Conservation (phyloP, 2,888 invertebrate genomes). For the Alsophila aescularia region DNA sequence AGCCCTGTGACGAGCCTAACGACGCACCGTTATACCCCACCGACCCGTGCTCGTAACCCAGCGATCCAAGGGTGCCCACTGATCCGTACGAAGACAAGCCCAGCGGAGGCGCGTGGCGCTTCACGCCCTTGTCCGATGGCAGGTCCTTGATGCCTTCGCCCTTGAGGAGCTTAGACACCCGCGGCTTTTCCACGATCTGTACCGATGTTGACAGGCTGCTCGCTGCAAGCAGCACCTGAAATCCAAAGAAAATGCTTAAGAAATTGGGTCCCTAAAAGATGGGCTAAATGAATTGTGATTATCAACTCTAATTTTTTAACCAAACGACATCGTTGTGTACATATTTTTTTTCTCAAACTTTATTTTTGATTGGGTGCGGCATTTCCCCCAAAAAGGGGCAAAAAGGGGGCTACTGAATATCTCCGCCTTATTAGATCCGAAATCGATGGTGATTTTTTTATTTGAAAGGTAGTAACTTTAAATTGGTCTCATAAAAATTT, state of each 20-base stretch:
- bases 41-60: constrained; percentile 6
- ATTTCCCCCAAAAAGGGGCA: no score
- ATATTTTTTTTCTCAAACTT: no score
- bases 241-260: constrained; percentile 17
- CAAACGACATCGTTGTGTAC: no score
- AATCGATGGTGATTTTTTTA: no score
- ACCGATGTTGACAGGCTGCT: constrained; percentile 67
- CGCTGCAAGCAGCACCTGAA: constrained; percentile 71
- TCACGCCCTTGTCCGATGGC: constrained; percentile 63
- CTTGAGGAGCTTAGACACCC: constrained; percentile 66
- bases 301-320: no score
- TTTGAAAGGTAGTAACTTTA: no score
- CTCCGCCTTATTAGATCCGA: no score
- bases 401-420: no score
- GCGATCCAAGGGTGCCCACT: constrained; percentile 4
- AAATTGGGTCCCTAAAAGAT: not conserved
- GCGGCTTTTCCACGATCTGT: constrained; percentile 57
- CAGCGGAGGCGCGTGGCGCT: constrained; percentile 56
- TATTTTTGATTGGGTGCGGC: no score
- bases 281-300: no score
- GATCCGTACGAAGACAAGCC: constrained; percentile 18
- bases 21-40: not conserved
- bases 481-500: no score
- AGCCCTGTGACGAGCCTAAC: not conserved
- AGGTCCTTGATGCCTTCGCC: constrained; percentile 68